phyloP scores from a whole-genome alignment of 2,888 invertebrate species.

The Agrochola macilenta region DNA sequence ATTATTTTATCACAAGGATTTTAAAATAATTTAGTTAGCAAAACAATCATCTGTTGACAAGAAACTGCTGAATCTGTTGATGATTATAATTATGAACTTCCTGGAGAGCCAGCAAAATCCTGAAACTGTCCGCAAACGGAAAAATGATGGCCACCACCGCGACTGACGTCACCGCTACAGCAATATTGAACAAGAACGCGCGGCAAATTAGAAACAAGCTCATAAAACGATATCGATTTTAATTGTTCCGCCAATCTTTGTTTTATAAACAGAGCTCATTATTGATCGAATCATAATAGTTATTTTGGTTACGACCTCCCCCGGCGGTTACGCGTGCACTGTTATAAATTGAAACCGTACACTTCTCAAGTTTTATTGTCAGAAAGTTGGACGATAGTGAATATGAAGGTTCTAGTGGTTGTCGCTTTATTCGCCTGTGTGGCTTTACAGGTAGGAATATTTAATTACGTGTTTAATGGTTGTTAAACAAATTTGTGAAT shows the following conservation, averaged over 20 bases:
- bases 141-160: conserved; percentile 42
- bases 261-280: conserved; percentile 82
- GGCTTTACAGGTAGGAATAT: conserved; percentile 80
- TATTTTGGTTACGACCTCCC: conserved; percentile 74
- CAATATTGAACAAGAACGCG: conserved; percentile 64
- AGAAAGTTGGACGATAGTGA: conserved; percentile 62
- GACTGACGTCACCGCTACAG: conserved; percentile 53
- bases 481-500: not conserved
- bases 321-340: conserved; percentile 56
- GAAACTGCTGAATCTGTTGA: not conserved
- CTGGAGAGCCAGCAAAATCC: not conserved
- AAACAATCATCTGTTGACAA: not conserved
- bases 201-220: conserved; percentile 72
- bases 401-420: conserved; percentile 80
- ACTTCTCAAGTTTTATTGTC: conserved; percentile 68
- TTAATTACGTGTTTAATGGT: conserved; percentile 4
- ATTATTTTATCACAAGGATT: no score
- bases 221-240: conserved; percentile 77
- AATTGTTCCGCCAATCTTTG: conserved; percentile 77
- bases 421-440: conserved; percentile 81
- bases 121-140: not conserved
- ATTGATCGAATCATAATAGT: conserved; percentile 72
- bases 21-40: not conserved
- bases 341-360: conserved; percentile 79
- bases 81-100: not conserved